Evolutionary conservation across 2,113 vertebrate genomes (phyloP).

Genomic region (Dascyllus trimaculatus): DNA sequence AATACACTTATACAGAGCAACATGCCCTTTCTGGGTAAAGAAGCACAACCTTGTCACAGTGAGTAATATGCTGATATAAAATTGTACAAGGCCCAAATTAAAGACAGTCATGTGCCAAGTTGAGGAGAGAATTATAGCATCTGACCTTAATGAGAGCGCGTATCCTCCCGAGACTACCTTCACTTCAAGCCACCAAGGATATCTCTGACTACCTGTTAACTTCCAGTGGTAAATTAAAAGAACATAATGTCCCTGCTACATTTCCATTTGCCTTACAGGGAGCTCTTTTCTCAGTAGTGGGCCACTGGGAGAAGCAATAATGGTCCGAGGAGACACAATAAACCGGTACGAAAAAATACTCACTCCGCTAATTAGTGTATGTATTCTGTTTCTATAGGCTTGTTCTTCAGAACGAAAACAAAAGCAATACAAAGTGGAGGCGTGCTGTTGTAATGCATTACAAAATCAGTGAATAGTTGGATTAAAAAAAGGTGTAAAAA

Average conservation of each 20-base stretch:
- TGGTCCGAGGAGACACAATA: slow-evolving; percentile 61
- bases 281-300: slow-evolving; percentile 38
- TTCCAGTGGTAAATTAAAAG: slow-evolving; percentile 55
- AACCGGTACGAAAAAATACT: slow-evolving; percentile 56
- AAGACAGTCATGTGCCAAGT: slow-evolving; percentile 33
- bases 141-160: slow-evolving; percentile 59
- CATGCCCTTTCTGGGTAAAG: background rate
- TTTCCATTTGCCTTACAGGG: slow-evolving; percentile 51
- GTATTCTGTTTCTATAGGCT: slow-evolving; percentile 53
- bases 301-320: slow-evolving; percentile 67
- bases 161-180: slow-evolving; percentile 51
- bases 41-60: slow-evolving; percentile 21
- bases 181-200: slow-evolving; percentile 44
- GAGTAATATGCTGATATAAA: slow-evolving; percentile 33
- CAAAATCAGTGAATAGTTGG: slow-evolving; percentile 2
- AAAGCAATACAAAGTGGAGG: slow-evolving; percentile 19
- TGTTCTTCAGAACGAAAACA: slow-evolving; percentile 33
- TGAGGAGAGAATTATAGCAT: slow-evolving; percentile 54
- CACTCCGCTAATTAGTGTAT: slow-evolving; percentile 73
- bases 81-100: slow-evolving; percentile 40
- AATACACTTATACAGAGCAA: background rate
- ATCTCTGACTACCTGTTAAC: slow-evolving; percentile 50
- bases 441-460: background rate
- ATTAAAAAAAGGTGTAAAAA: slow-evolving; percentile 11
- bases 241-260: slow-evolving; percentile 39